These are phyloP conservation scores for Murina feae DNA, from an alignment of 2,113 vertebrate species.

Conservation along the genomic window DNA sequence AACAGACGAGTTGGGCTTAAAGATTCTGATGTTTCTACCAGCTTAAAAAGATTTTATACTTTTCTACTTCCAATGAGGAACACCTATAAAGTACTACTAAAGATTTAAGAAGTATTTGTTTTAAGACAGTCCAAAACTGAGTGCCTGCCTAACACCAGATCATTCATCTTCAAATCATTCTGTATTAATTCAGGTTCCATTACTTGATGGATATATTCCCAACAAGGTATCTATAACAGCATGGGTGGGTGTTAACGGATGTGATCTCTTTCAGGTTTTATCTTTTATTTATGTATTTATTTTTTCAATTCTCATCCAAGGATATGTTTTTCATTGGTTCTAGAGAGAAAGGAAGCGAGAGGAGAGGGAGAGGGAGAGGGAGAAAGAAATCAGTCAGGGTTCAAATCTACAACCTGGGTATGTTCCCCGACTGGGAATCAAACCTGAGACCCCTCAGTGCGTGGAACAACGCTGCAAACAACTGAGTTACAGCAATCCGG, in stretches of 20 bases:
- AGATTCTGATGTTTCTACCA: background rate
- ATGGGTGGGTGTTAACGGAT: background rate
- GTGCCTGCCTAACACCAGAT: background rate
- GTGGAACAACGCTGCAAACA: background rate
- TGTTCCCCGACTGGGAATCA: background rate
- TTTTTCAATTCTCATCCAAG: too few relatives aligned
- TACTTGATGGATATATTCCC: background rate
- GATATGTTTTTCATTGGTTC: background rate
- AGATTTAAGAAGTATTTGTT: conserved; percentile 5
- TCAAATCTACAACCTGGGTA: background rate
- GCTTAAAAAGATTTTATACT: background rate
- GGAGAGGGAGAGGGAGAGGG: too few relatives aligned
- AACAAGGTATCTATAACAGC: background rate
- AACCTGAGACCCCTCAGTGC: too few relatives aligned
- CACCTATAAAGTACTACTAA: background rate
- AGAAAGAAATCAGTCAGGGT: background rate
- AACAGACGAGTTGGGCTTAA: background rate
- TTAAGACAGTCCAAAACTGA: background rate
- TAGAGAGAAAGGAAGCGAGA: background rate
- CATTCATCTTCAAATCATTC: background rate
- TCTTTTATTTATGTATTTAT: background rate
- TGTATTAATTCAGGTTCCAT: background rate
- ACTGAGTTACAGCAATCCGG: background rate
- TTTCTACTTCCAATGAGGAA: background rate
- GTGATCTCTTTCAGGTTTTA: background rate